phyloP scores from a whole-genome alignment of 2,113 vertebrate species.

The Phrynosoma blainvillii region DNA sequence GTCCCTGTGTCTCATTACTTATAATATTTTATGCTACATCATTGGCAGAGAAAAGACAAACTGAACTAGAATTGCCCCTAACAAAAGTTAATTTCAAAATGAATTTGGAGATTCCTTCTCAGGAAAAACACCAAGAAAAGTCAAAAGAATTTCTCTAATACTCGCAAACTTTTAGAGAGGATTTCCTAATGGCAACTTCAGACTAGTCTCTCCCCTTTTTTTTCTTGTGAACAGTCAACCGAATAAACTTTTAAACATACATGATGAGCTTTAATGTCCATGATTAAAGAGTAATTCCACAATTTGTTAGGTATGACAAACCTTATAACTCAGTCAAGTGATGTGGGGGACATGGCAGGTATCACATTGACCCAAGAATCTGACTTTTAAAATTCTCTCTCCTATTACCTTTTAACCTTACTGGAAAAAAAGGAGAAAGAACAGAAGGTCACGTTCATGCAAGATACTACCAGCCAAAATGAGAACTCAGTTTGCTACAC shows the following conservation, averaged over 20 bases:
- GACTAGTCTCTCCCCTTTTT: neutral
- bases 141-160: neutral
- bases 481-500: neutral
- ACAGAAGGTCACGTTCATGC: neutral
- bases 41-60: no score
- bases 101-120: neutral
- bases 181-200: neutral
- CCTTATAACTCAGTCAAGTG: neutral
- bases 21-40: neutral
- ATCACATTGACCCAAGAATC: neutral
- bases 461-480: constrained; percentile 3
- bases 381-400: neutral
- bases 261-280: neutral
- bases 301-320: neutral
- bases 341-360: neutral
- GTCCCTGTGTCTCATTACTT: neutral
- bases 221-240: neutral
- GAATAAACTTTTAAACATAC: neutral
- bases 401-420: neutral
- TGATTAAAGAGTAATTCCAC: neutral
- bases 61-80: neutral
- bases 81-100: neutral
- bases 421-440: constrained; percentile 18
- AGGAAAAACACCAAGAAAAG: neutral
- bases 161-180: neutral